A percentile compares a stretch with the other conserved stretches of the same genome.
These are phyloP conservation scores for Plagodis pulveraria DNA, from an alignment of 2,888 invertebrate genomes.

Conservation along the genomic window DNA sequence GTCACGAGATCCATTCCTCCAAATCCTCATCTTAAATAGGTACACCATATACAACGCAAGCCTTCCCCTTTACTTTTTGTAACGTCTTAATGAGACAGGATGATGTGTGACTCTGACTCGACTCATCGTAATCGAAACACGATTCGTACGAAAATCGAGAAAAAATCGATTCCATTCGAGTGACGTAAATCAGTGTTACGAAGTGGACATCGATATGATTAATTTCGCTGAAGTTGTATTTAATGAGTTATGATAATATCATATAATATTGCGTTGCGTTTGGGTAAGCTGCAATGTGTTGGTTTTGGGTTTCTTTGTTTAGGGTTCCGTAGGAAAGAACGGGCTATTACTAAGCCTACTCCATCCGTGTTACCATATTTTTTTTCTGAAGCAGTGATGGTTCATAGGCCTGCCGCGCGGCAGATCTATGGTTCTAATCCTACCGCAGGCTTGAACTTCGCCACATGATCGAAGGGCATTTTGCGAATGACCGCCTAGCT, in stretches of 20 bases:
- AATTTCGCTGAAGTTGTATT: conserved; percentile 14
- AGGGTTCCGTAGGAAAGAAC: no score
- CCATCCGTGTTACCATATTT: no score
- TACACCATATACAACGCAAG: conserved; percentile 44
- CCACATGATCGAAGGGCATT: no score
- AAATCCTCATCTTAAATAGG: conserved; percentile 10
- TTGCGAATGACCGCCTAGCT: no score
- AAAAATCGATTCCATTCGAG: conserved; percentile 26
- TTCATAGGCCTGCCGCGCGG: no score
- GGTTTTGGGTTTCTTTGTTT: neutral
- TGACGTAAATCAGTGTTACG: conserved; percentile 27
- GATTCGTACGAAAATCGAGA: conserved; percentile 33
- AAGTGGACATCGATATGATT: conserved; percentile 30
- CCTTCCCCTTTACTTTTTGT: conserved; percentile 47
- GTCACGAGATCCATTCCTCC: conserved; percentile 11
- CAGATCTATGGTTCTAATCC: no score
- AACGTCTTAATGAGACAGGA: conserved; percentile 65
- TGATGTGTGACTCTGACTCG: conserved; percentile 57
- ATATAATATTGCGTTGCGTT: neutral
- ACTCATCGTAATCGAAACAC: conserved; percentile 36
- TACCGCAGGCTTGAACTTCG: no score
- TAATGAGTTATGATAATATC: conserved; percentile 3
- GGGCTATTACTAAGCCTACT: no score
- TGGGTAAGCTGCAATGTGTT: neutral
- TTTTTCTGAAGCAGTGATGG: no score